Percentiles rank a stretch among this genome's conserved stretches.
Evolutionary conservation across 2,888 invertebrate species (phyloP).

Genomic region (Seira ritae): DNA sequence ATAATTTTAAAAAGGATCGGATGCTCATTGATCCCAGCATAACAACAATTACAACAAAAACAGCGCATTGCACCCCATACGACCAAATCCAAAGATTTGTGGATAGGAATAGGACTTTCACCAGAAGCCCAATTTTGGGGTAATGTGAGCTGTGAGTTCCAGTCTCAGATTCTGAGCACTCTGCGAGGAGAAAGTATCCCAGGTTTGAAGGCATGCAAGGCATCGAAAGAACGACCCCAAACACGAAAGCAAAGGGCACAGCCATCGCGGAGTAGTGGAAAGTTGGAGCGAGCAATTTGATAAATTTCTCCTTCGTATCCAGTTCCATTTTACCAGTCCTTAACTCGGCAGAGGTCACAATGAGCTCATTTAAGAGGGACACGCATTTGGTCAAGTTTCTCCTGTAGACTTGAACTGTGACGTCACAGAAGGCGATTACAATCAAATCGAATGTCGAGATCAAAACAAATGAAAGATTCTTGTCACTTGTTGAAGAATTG

Average conservation of each 20-base stretch:
- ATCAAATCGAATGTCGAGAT: constrained; percentile 44
- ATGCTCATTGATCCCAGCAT: constrained; percentile 46
- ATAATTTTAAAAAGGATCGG: constrained; percentile 31
- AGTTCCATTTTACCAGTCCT: neutral
- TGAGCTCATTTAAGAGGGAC: constrained; percentile 15
- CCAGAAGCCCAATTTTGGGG: too few relatives aligned
- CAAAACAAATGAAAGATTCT: neutral
- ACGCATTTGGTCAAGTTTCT: neutral
- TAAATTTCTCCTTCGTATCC: constrained; percentile 38
- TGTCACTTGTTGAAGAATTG: neutral
- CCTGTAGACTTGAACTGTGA: constrained; percentile 31
- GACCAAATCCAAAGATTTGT: constrained; percentile 30
- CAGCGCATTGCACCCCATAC: constrained; percentile 36
- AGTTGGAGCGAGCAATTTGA: constrained; percentile 28
- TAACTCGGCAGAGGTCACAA: constrained; percentile 17
- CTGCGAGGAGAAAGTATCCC: constrained; percentile 16
- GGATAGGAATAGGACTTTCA: neutral
- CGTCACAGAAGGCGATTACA: constrained; percentile 8
- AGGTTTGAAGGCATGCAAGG: constrained; percentile 39
- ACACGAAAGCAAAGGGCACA: constrained; percentile 42
- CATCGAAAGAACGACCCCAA: constrained; percentile 33
- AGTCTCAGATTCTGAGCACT: constrained; percentile 1
- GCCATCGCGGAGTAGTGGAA: constrained; percentile 49
- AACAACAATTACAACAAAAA: constrained; percentile 39
- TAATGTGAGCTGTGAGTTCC: neutral